Evolutionary conservation across 2,113 vertebrate species (phyloP), one percentile per base, ranked within the genome.

Genomic region (Phaethon lepturus): DNA sequence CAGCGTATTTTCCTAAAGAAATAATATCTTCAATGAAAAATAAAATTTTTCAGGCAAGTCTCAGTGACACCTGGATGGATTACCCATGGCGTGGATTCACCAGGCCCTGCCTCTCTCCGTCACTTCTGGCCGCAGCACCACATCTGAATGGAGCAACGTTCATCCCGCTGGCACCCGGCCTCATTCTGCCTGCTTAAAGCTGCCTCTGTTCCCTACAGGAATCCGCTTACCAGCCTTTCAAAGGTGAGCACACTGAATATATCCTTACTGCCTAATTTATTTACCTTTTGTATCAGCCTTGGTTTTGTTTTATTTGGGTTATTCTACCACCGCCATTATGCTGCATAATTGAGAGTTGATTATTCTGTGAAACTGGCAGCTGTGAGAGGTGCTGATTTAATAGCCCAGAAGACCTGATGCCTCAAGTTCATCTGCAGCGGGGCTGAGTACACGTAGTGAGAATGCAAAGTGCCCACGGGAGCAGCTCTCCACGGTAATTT

Each of bases 181-280:
- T 8, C 60, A 29, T 78, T 67, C 62, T 88, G 38, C 44, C 71
- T 72, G 26, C 90, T 94, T 88, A 82, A 96, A 88, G 52, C 62
- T 82, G 49, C 84, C 49, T 95, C 90, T 94, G 77, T 86, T 96
- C 77, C 78, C 52, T 82, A 49, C 44, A 79, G 52, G 45, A 95
- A 64, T 72, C 64, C 3, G 6, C 58, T 94, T 68, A 89, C 53
- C 62, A 88, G 64, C 23, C 24, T 64, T 72, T 87, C 74, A 83
- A 95, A 85, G 77, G 69, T 94, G 69, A 91, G 50, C 9, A 3
- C 40, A 33, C 66, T 91, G 91, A 95, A 91, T 88, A 75, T 72
- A 94, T 85, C 53, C 53, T 62, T 88, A 76, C 69, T 66, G 49
- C 33, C n/a, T 71, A 53, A 74, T 81, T 93, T 68, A 90, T 82